Evolutionary conservation across 2,888 invertebrate species (phyloP).

Genomic region (Penaeus monodon): DNA sequence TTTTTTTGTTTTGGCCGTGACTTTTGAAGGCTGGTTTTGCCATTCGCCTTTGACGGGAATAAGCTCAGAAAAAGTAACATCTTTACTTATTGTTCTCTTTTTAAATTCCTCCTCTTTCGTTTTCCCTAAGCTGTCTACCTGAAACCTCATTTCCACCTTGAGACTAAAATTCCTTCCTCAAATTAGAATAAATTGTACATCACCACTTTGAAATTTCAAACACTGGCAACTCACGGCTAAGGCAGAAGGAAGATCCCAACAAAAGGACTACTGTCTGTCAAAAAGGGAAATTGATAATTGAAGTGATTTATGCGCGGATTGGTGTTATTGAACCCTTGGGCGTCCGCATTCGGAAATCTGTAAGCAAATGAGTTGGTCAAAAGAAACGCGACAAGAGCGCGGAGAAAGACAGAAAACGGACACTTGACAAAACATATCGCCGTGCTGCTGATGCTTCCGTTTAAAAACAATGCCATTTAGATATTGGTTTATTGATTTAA

Average conservation of each 20-base stretch:
- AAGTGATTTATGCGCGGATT: slow-evolving; percentile 56
- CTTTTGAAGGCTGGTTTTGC: slow-evolving; percentile 19
- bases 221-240: slow-evolving; percentile 5
- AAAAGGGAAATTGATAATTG: slow-evolving; percentile 41
- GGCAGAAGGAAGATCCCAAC: slow-evolving; percentile 37
- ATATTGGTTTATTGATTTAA: slow-evolving; percentile 29
- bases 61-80: too few relatives aligned
- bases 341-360: slow-evolving; percentile 30
- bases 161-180: too few relatives aligned
- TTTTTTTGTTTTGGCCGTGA: slow-evolving; percentile 43
- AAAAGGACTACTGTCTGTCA: slow-evolving; percentile 39
- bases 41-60: background rate
- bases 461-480: slow-evolving; percentile 1
- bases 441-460: slow-evolving; percentile 19
- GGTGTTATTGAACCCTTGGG: slow-evolving; percentile 43
- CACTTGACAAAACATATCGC: slow-evolving; percentile 35
- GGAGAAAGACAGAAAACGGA: slow-evolving; percentile 29
- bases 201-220: too few relatives aligned
- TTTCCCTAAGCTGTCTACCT: too few relatives aligned
- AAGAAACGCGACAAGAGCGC: slow-evolving; percentile 35
- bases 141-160: too few relatives aligned
- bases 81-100: too few relatives aligned
- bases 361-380: slow-evolving; percentile 49
- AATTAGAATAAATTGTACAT: too few relatives aligned
- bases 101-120: too few relatives aligned